These are phyloP conservation scores for Emmelina monodactyla DNA, from an alignment of 2,888 invertebrate genomes.

Conservation along the genomic window DNA sequence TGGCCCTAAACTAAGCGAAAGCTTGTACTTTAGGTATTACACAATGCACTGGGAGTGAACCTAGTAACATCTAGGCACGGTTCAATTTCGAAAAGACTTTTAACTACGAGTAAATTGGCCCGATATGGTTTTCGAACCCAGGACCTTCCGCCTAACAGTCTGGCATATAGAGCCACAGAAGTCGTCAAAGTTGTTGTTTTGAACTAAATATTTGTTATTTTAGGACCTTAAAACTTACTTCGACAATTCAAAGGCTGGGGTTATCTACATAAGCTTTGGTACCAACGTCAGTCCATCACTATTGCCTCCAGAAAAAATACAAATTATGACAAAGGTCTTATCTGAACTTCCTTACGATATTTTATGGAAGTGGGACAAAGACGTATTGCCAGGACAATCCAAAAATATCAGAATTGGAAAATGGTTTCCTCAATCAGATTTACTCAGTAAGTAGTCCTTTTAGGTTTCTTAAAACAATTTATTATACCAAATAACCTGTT, in stretches of 20 bases:
- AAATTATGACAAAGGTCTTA: conserved; percentile 31
- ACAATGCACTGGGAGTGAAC: no score
- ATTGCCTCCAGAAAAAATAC: conserved; percentile 28
- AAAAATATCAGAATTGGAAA: conserved; percentile 40
- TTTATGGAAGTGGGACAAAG: conserved; percentile 48
- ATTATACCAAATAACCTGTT: no score
- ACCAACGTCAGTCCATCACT: conserved; percentile 33
- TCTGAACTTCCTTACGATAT: conserved; percentile 43
- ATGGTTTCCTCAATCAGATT: conserved; percentile 30
- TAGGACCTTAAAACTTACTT: conserved; percentile 36
- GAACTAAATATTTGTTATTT: conserved; percentile 10
- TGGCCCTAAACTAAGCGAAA: no score
- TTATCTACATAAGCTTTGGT: conserved; percentile 50
- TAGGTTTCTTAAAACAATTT: conserved; percentile 9
- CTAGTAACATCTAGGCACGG: no score
- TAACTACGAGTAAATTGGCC: no score
- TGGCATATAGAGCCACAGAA: no score
- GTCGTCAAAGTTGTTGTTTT: no score
- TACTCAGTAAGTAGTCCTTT: conserved; percentile 15
- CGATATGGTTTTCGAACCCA: no score
- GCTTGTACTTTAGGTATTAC: no score
- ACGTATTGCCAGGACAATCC: conserved; percentile 30
- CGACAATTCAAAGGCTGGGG: conserved; percentile 39
- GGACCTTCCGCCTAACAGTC: no score
- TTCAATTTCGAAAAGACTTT: no score